These are phyloP conservation scores for Fregata magnificens DNA, from an alignment of 2,113 vertebrate genomes.

Conservation along the genomic window DNA sequence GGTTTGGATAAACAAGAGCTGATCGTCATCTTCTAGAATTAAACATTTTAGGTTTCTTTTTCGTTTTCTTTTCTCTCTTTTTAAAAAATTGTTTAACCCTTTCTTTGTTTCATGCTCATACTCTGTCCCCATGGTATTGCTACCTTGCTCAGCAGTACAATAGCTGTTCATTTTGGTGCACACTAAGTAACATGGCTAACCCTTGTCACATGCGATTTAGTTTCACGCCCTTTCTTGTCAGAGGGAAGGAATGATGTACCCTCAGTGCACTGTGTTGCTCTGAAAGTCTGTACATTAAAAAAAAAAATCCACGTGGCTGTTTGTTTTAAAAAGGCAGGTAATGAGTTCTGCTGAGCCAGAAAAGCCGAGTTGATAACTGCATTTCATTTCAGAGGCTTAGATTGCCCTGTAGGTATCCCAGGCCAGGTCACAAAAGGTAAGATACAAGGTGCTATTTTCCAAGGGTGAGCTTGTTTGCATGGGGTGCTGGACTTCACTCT, in stretches of 20 bases:
- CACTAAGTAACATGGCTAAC: not conserved
- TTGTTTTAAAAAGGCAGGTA: not conserved
- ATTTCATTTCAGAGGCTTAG: not conserved
- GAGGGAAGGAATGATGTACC: not conserved
- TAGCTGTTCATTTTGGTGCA: not conserved
- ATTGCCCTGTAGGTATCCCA: not conserved
- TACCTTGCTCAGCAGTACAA: not conserved
- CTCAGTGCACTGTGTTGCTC: not conserved
- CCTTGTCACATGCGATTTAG: accelerated
- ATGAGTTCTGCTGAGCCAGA: not conserved
- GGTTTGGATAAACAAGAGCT: not conserved
- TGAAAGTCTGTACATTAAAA: not conserved
- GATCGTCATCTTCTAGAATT: not conserved
- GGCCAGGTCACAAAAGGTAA: not conserved
- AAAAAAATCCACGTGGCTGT: not conserved
- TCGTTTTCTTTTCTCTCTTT: not conserved
- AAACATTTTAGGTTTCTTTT: not conserved
- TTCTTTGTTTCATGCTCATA: not conserved
- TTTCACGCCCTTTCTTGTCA: not conserved
- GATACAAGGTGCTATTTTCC: not conserved
- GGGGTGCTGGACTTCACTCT: not conserved
- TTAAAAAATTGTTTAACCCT: not conserved
- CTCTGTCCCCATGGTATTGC: not conserved
- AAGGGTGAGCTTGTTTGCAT: not conserved
- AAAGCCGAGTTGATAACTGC: not conserved